Percentiles rank a stretch among this genome's conserved stretches.
phyloP scores from a whole-genome alignment of 1,140 invertebrate genomes.

The Bathynomus jamesi region DNA sequence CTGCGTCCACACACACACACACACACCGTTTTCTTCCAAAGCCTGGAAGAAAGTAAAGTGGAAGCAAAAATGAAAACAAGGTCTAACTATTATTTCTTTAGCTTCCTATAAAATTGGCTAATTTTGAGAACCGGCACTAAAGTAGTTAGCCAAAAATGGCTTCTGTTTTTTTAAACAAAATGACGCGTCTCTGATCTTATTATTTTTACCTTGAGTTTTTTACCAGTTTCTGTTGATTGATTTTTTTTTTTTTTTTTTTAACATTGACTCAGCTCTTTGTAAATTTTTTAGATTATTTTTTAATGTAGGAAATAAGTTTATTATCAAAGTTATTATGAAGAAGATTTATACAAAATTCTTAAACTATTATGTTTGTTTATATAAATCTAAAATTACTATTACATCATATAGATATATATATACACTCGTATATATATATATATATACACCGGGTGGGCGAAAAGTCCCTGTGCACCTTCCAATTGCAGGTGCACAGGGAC shows the following conservation, averaged over 20 bases:
- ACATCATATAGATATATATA: neutral
- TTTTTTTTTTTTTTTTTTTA: neutral
- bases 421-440: neutral
- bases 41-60: too few species aligned
- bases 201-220: neutral
- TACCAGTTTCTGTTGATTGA: neutral
- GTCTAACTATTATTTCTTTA: neutral
- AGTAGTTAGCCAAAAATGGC: neutral
- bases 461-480: too few species aligned
- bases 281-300: too few species aligned
- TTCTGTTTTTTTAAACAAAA: neutral
- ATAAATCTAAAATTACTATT: neutral
- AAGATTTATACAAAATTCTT: neutral
- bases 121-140: neutral
- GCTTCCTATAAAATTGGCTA: neutral
- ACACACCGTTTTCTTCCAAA: too few species aligned
- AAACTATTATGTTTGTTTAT: neutral
- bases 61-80: too few species aligned
- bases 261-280: too few species aligned
- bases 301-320: too few species aligned
- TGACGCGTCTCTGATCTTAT: neutral
- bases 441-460: too few species aligned
- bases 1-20: too few species aligned
- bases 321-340: too few species aligned
- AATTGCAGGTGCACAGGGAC: too few species aligned